Evolutionary conservation across 2,888 invertebrate species (phyloP).

Genomic region (Diarsia rubi): DNA sequence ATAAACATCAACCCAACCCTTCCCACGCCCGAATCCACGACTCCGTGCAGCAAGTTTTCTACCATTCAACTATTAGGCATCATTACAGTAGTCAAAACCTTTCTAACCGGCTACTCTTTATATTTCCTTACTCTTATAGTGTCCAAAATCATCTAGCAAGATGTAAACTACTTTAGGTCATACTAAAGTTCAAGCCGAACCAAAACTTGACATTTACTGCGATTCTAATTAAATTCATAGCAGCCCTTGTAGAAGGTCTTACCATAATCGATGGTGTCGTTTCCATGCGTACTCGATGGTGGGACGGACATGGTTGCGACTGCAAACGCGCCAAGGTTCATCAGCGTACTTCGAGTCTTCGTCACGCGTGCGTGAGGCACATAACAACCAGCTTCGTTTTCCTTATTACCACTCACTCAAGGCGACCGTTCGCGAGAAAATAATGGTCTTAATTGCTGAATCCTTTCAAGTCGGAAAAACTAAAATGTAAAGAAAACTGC

Average conservation of each 20-base stretch:
- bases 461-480: conserved; percentile 47
- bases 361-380: conserved; percentile 58
- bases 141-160: background rate
- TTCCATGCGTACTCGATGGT: conserved; percentile 45
- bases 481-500: conserved; percentile 16
- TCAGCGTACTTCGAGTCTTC: conserved; percentile 42
- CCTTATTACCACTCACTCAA: conserved; percentile 60
- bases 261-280: conserved; percentile 49
- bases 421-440: conserved; percentile 53
- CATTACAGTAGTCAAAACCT: background rate
- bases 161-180: background rate
- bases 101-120: background rate
- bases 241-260: conserved; percentile 48
- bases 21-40: no score
- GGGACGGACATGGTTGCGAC: conserved; percentile 51
- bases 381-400: conserved; percentile 63
- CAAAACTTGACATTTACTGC: background rate
- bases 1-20: background rate
- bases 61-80: background rate
- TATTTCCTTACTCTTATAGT: background rate
- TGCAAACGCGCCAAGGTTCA: conserved; percentile 63
- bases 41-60: background rate
- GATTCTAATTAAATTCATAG: conserved; percentile 24
- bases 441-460: conserved; percentile 58
- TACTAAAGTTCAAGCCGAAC: background rate